phyloP scores from a whole-genome alignment of 1,140 invertebrate genomes.

The Polypedilum pembai region DNA sequence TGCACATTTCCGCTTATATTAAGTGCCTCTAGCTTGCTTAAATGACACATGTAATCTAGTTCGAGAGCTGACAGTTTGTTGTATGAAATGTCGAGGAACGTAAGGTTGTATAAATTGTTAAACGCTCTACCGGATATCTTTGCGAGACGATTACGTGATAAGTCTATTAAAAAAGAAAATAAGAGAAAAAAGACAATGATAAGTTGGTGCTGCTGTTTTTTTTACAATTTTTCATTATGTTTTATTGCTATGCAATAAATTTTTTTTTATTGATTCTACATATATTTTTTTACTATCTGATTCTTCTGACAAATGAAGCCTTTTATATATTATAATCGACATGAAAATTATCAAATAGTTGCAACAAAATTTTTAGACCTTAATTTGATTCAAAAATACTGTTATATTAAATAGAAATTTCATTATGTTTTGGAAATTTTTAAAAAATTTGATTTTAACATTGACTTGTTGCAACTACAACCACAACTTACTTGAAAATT shows the following conservation, averaged over 20 bases:
- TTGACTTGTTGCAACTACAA: too few relatives aligned
- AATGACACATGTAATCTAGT: conserved; percentile 49
- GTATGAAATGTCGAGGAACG: conserved; percentile 61
- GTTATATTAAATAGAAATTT: too few relatives aligned
- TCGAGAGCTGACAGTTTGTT: conserved; percentile 63
- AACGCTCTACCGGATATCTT: conserved; percentile 63
- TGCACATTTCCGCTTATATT: conserved; percentile 58
- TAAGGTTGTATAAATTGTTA: conserved; percentile 55
- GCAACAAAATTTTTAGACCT: too few relatives aligned
- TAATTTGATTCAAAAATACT: too few relatives aligned
- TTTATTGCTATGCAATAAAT: not conserved
- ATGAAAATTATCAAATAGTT: too few relatives aligned
- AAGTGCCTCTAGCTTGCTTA: conserved; percentile 45
- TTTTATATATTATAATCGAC: too few relatives aligned
- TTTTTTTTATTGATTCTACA: not conserved
- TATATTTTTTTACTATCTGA: conserved; percentile 3
- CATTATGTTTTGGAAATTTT: too few relatives aligned
- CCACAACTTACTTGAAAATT: too few relatives aligned
- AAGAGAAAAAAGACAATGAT: too few relatives aligned
- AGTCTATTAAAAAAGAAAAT: conserved; percentile 35
- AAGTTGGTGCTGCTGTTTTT: not conserved
- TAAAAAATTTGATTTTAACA: too few relatives aligned
- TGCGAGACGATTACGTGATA: conserved; percentile 64
- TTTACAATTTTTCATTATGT: not conserved
- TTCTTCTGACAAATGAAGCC: too few relatives aligned